Conservation (phyloP, 2,113 vertebrate species). For the Anarrhichthys ocellatus region DNA sequence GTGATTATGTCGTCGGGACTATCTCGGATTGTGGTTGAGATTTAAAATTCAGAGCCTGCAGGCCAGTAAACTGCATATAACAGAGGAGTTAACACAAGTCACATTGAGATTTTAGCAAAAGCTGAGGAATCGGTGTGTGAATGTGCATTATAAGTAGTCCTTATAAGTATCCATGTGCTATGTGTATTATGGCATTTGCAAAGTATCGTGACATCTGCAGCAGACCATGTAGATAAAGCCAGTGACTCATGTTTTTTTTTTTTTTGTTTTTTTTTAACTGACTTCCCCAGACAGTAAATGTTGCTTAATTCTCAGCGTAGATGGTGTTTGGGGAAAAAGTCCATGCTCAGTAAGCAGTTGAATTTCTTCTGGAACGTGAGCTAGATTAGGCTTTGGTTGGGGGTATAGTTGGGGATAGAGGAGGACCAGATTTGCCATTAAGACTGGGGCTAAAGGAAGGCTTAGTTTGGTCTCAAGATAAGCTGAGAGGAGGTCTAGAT, state of each 20-base stretch:
- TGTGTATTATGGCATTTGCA: not conserved
- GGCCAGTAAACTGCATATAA: too few relatives aligned
- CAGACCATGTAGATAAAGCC: not conserved
- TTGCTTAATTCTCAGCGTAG: not conserved
- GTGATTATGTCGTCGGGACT: too few relatives aligned
- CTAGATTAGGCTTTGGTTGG: not conserved
- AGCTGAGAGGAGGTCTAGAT: too few relatives aligned
- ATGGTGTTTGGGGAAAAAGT: not conserved
- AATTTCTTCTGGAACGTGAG: not conserved
- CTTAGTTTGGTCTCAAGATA: too few relatives aligned
- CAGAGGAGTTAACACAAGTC: too few relatives aligned
- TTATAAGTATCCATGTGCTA: not conserved
- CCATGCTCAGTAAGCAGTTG: not conserved
- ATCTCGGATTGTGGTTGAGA: too few relatives aligned
- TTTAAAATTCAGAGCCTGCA: too few relatives aligned
- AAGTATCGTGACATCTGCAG: not conserved
- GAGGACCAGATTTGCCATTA: not conserved
- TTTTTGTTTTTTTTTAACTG: not conserved
- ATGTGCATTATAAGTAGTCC: not conserved
- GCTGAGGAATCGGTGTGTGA: too few relatives aligned
- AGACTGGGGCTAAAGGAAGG: too few relatives aligned
- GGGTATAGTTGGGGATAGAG: too few relatives aligned
- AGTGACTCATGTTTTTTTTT: conserved; percentile 2
- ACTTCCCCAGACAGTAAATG: not conserved
- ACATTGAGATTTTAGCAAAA: too few relatives aligned